Conservation (phyloP, 2,888 invertebrate species). For the Andrena trimmerana region DNA sequence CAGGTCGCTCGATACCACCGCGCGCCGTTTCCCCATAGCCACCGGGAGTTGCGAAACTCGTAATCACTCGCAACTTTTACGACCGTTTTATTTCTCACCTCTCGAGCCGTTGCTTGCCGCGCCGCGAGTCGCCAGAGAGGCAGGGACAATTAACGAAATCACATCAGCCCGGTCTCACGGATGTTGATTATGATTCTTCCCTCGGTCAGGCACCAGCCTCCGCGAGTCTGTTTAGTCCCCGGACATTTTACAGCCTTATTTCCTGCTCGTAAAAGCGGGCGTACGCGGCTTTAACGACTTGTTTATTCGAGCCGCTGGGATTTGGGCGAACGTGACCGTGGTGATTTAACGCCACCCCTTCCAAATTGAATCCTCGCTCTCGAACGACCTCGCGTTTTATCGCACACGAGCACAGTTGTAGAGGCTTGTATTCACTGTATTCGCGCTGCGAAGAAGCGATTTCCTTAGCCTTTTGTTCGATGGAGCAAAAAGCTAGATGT, state of each 20-base stretch:
- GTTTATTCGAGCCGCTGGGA: conserved; percentile 45
- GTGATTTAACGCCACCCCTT: background rate
- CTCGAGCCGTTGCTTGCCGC: background rate
- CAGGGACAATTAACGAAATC: conserved; percentile 47
- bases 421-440: too few relatives aligned
- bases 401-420: too few relatives aligned
- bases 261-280: conserved; percentile 57
- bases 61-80: background rate
- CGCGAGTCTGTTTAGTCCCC: conserved; percentile 17
- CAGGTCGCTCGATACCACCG: background rate
- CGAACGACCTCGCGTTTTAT: too few relatives aligned
- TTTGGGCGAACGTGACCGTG: conserved; percentile 34
- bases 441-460: too few relatives aligned
- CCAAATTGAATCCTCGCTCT: background rate
- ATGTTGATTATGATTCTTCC: conserved; percentile 11
- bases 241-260: conserved; percentile 48
- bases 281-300: conserved; percentile 49
- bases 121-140: background rate
- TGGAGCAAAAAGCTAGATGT: too few relatives aligned
- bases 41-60: background rate
- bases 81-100: background rate
- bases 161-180: conserved; percentile 25
- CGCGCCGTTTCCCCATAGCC: background rate
- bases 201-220: background rate
- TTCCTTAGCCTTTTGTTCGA: too few relatives aligned